Base-by-base conservation (phyloP, 1,140 invertebrate genomes). In the Danaus melanippus region DNA sequence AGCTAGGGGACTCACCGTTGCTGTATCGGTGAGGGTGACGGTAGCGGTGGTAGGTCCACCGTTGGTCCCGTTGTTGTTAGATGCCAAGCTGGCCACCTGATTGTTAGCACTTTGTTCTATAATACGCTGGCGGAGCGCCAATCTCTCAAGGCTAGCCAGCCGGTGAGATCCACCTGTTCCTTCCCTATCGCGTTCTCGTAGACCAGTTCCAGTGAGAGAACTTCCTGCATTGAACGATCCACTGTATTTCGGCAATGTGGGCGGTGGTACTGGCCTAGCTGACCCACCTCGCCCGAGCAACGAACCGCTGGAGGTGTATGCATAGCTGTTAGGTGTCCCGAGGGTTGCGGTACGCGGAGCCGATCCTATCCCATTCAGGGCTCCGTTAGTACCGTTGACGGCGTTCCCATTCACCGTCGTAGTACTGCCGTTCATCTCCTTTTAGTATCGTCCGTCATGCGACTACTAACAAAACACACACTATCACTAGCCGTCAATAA, bases 51-150 rank as follows among this genome's bases (percentile, higher is more conserved):
- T 86, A 50, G 74, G 74, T 54, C 74, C 79, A 60, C 70, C 71
- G 58, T 74, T 83, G 46, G 64, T 68, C 48, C 58, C 56, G 45
- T 62, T 60, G 58, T 60, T 73, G 21, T 69, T 52, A 42, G 62
- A 10, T 21, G 63, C 51, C 17, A 63, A 48, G 42, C 54, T 69
- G 44, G 70, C 47, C 66, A 86, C 74, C 72, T 84, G 82, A 68
- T 85, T 84, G 62, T 85, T 85, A 10, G 82, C 60, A 64, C 71
- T 88, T 65, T 88, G 87, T 71, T 92, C 92, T 60, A 92, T 90
- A 62, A 93, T 90, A 64, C 92, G 89, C 69, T 93, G 92, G 44
- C 92, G 87, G 8, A 92, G 86, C 11, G 92, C 92, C 59, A 93
- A 84, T 66, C 92, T 89, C 69, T 93, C 92, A 9, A 93, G 86